These are phyloP conservation scores for Amphiduros pacificus DNA, from an alignment of 2,888 invertebrate species.

Conservation along the genomic window DNA sequence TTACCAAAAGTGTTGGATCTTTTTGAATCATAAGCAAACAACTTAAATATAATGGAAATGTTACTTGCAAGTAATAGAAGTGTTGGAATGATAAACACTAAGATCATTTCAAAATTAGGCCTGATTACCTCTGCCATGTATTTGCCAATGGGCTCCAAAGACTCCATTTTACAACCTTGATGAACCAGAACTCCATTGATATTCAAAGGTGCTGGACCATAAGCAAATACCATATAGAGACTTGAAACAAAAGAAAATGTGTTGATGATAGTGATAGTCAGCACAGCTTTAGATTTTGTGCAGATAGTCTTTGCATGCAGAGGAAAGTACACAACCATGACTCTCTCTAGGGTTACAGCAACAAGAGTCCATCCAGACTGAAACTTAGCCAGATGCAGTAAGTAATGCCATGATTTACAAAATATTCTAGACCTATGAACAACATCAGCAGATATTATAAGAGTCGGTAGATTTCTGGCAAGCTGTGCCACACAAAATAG, in stretches of 20 bases:
- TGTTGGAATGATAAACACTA: no score
- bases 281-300: no score
- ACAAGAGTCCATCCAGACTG: constrained; percentile 18
- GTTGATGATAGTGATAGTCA: background rate
- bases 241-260: background rate
- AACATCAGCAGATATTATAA: constrained; percentile 10
- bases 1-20: background rate
- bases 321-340: constrained; percentile 10
- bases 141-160: no score
- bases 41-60: no score
- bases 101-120: constrained; percentile 18
- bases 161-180: no score
- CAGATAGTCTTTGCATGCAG: no score
- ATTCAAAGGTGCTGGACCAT: no score
- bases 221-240: background rate
- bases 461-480: constrained; percentile 7
- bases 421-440: background rate
- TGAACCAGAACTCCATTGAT: no score
- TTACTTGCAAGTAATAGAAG: no score
- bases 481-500: constrained; percentile 13
- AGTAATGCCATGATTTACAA: constrained; percentile 17
- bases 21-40: no score
- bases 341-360: constrained; percentile 15
- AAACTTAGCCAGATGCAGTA: constrained; percentile 19
- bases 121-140: constrained; percentile 11